phyloP scores from a whole-genome alignment of 1,140 invertebrate genomes.

The Samia ricini region DNA sequence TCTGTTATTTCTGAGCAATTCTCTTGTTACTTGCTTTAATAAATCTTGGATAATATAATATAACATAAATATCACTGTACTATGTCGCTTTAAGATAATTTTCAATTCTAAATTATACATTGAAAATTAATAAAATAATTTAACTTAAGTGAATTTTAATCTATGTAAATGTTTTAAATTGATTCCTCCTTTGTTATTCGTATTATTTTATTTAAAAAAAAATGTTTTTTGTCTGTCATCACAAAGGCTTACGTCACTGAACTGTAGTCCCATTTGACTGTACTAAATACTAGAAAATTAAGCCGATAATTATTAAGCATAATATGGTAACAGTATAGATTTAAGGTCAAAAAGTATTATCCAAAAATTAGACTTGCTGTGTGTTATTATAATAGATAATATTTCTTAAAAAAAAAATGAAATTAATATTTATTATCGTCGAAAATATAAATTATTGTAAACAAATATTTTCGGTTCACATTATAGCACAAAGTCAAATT shows the following conservation, averaged over 20 bases:
- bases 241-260: constrained; percentile 56
- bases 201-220: constrained; percentile 27
- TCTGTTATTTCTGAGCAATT: constrained; percentile 48
- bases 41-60: constrained; percentile 52
- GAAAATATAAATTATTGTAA: constrained; percentile 31
- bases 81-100: constrained; percentile 67
- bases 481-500: constrained; percentile 34
- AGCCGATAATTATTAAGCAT: constrained; percentile 68
- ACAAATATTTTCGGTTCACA: constrained; percentile 20
- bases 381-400: constrained; percentile 66
- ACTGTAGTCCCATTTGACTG: constrained; percentile 54
- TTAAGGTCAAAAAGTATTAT: constrained; percentile 74
- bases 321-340: constrained; percentile 60
- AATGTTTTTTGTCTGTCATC: constrained; percentile 30
- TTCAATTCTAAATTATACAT: constrained; percentile 45
- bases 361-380: constrained; percentile 72
- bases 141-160: constrained; percentile 65
- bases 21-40: constrained; percentile 61
- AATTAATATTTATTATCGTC: constrained; percentile 49
- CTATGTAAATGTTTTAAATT: constrained; percentile 69
- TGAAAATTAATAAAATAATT: constrained; percentile 54
- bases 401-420: constrained; percentile 50
- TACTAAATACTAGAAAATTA: constrained; percentile 62
- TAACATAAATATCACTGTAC: constrained; percentile 47
- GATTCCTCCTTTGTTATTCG: constrained; percentile 45